phyloP scores from a whole-genome alignment of 2,113 vertebrate species.

The Phylloscopus trochiloides region DNA sequence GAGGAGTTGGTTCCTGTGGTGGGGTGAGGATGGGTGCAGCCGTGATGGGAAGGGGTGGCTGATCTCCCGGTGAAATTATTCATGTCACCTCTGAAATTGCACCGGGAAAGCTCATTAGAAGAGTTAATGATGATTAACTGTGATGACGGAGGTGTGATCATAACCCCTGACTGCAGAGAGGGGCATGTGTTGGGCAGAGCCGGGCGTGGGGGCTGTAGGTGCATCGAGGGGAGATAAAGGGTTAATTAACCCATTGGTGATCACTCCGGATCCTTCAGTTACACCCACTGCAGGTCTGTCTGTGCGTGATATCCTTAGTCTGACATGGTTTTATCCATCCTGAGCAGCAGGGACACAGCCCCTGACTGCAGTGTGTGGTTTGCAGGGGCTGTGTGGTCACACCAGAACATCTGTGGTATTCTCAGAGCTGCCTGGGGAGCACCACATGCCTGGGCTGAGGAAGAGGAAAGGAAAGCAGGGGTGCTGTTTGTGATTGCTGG shows the following conservation, averaged over 20 bases:
- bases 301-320: accelerated
- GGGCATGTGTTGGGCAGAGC: background rate
- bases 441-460: accelerated
- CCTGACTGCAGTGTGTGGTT: background rate
- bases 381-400: background rate
- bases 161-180: background rate
- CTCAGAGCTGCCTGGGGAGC: background rate
- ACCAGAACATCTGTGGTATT: background rate
- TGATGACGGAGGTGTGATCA: background rate
- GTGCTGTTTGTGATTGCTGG: background rate
- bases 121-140: background rate
- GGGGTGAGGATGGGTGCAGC: background rate
- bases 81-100: background rate
- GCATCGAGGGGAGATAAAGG: background rate
- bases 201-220: background rate
- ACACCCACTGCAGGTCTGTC: accelerated
- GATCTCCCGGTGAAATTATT: background rate
- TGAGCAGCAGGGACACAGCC: background rate
- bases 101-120: background rate
- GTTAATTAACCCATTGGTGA: background rate
- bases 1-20: background rate
- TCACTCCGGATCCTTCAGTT: background rate
- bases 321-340: background rate
- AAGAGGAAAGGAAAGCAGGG: background rate
- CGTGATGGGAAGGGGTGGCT: background rate